These are phyloP conservation scores for Centropyge bicolor DNA, from an alignment of 2,797 vertebrate species.

Conservation along the genomic window DNA sequence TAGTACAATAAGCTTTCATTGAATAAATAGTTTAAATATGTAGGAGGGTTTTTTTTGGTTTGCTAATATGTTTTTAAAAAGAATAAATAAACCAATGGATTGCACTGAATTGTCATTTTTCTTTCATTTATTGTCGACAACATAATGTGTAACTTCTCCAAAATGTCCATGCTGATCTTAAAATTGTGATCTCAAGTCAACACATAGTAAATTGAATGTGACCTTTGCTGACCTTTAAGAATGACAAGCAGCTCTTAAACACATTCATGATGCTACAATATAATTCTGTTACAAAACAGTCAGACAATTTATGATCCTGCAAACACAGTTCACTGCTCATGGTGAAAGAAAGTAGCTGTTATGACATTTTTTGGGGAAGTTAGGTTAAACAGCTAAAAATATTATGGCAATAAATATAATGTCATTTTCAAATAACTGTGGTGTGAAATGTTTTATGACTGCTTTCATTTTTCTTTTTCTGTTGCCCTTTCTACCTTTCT, in stretches of 20 bases:
- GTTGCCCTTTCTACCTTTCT: neutral
- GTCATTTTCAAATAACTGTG: conserved; percentile 21
- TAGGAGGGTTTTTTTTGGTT: neutral
- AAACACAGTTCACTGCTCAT: neutral
- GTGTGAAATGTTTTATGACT: conserved; percentile 29
- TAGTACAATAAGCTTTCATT: neutral
- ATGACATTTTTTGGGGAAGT: neutral
- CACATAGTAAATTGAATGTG: neutral
- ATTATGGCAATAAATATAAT: conserved; percentile 36
- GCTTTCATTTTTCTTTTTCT: conserved; percentile 34
- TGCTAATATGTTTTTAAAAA: neutral
- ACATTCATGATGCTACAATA: neutral
- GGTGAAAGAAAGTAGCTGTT: neutral
- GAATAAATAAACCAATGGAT: neutral
- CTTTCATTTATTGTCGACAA: neutral
- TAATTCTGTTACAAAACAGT: neutral
- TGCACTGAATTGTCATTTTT: neutral
- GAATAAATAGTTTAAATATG: neutral
- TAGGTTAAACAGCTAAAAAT: neutral
- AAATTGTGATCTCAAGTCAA: neutral
- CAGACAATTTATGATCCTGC: neutral
- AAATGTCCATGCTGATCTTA: neutral
- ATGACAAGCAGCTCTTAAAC: neutral
- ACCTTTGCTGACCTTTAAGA: neutral
- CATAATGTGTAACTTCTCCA: neutral